Conservation (phyloP, 2,113 vertebrate genomes). For the Brachyistius frenatus region DNA sequence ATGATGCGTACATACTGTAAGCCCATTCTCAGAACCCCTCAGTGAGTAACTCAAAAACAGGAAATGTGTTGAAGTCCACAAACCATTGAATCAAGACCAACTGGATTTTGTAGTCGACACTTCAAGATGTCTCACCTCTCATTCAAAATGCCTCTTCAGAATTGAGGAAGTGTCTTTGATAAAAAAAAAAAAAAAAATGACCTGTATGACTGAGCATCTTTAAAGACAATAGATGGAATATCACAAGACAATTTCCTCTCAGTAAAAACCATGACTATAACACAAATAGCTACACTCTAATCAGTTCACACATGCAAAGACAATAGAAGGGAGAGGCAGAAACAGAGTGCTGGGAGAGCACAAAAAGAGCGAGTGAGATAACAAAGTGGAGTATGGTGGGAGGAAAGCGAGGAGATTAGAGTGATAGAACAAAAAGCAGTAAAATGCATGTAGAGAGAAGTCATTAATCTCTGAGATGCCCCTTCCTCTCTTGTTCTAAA, state of each 20-base stretch:
- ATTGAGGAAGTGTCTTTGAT: background rate
- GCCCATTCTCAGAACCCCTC: no score
- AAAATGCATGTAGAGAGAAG: constrained; percentile 64
- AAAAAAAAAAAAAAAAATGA: no score
- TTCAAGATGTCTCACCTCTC: no score
- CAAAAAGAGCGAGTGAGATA: constrained; percentile 33
- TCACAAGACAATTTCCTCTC: no score
- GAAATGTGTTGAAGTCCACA: no score
- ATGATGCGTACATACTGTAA: no score
- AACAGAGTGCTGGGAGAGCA: constrained; percentile 14
- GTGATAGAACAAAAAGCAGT: constrained; percentile 60
- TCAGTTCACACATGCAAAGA: constrained; percentile 15
- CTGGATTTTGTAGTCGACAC: no score
- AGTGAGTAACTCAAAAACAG: no score
- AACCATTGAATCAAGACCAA: no score
- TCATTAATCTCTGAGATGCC: constrained; percentile 72
- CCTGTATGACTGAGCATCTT: background rate
- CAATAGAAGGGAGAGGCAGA: constrained; percentile 12
- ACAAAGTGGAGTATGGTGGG: constrained; percentile 24
- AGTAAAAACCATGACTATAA: background rate
- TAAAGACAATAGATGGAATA: background rate
- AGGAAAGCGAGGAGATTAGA: constrained; percentile 45
- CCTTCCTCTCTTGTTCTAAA: constrained; percentile 57
- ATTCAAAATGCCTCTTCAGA: no score
- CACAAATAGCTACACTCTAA: background rate